phyloP scores from a whole-genome alignment of 1,140 invertebrate genomes.

The Coptotermes formosanus region DNA sequence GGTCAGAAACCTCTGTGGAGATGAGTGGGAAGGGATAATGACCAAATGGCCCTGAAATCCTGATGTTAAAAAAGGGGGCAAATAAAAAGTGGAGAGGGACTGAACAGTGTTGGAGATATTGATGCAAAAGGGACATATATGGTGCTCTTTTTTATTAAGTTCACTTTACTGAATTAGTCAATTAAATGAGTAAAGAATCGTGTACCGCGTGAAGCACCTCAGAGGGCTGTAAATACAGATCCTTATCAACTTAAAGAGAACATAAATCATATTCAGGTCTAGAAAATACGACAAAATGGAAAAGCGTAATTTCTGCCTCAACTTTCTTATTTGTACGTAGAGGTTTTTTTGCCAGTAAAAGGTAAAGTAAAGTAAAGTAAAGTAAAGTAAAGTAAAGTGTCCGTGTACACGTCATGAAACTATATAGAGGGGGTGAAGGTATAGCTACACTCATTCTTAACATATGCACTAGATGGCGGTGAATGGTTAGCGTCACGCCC shows the following conservation, averaged over 20 bases:
- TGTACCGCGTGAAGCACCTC: background rate
- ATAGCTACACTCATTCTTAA: too few relatives aligned
- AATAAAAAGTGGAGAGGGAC: background rate
- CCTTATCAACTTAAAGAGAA: background rate
- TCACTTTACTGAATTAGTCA: background rate
- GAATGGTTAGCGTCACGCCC: too few relatives aligned
- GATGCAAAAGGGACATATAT: background rate
- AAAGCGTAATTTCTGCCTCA: background rate
- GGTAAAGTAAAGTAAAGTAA: background rate
- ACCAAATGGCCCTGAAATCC: conserved; percentile 17
- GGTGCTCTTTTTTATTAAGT: background rate
- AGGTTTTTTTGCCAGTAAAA: background rate
- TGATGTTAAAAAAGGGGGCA: background rate
- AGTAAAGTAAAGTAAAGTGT: too few relatives aligned
- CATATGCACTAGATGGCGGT: too few relatives aligned
- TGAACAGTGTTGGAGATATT: background rate
- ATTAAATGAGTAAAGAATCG: background rate
- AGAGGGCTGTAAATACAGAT: background rate
- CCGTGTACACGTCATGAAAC: too few relatives aligned
- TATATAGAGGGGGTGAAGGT: too few relatives aligned
- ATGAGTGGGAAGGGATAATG: conserved; percentile 8
- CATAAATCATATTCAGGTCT: background rate
- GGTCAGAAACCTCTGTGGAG: conserved; percentile 8
- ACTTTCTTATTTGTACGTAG: background rate
- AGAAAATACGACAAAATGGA: background rate